These are phyloP conservation scores for Acridotheres tristis DNA, from an alignment of 2,797 vertebrate species.

Conservation along the genomic window DNA sequence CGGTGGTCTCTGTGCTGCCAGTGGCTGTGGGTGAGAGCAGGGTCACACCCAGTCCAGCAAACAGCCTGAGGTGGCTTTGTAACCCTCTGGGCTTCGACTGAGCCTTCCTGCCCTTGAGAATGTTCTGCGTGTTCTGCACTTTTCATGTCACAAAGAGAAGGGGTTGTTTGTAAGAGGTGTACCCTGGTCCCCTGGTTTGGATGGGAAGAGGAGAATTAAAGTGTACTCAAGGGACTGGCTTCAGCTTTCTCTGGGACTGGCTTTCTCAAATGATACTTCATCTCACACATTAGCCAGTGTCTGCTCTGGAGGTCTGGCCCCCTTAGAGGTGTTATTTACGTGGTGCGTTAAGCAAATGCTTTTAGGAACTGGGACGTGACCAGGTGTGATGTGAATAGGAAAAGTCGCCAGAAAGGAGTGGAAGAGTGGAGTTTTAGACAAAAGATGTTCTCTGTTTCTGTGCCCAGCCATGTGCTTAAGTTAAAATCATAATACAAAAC, in stretches of 20 bases:
- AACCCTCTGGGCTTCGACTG: rapidly evolving
- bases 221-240: neutral
- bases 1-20: neutral
- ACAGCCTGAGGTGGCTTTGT: neutral
- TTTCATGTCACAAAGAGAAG: neutral
- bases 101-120: neutral
- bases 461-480: neutral
- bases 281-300: neutral
- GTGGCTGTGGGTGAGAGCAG: neutral
- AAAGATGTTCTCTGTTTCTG: neutral
- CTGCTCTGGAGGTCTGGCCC: neutral
- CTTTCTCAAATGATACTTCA: neutral
- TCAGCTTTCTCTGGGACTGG: neutral
- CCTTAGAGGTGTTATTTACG: neutral
- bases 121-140: rapidly evolving
- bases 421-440: neutral
- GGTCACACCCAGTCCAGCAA: neutral
- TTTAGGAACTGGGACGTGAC: neutral
- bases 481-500: neutral
- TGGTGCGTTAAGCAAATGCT: neutral
- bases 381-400: neutral
- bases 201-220: neutral
- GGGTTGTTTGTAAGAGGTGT: neutral
- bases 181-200: neutral
- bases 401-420: neutral